Conservation (phyloP, 2,113 vertebrate species). For the Loxodonta africana region DNA sequence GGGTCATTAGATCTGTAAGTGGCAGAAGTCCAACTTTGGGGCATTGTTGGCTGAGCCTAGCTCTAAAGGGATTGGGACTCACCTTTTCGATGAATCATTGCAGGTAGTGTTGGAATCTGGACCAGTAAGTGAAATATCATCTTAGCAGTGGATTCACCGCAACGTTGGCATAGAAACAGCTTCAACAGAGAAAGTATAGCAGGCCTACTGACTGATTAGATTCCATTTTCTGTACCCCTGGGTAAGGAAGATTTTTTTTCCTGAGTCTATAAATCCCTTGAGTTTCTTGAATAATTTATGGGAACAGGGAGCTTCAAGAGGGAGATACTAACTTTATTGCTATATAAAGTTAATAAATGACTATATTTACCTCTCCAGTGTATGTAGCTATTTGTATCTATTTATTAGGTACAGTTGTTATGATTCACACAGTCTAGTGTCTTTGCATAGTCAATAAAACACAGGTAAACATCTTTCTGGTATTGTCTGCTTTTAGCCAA, state of each 20-base stretch:
- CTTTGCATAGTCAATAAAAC: too few relatives aligned
- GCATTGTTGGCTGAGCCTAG: not conserved
- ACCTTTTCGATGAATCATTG: not conserved
- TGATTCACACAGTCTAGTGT: too few relatives aligned
- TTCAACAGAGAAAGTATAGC: not conserved
- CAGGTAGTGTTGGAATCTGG: not conserved
- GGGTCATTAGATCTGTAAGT: not conserved
- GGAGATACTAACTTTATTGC: conserved; percentile 6
- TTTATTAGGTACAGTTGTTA: not conserved
- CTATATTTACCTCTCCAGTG: not conserved
- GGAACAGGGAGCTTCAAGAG: not conserved
- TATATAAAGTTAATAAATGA: not conserved
- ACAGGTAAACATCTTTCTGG: too few relatives aligned
- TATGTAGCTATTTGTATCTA: not conserved
- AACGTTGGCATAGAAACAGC: not conserved
- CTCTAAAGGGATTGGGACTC: not conserved
- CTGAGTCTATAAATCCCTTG: not conserved
- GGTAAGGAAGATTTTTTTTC: not conserved
- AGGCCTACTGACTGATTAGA: not conserved
- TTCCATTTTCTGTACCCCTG: not conserved
- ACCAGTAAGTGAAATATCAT: not conserved
- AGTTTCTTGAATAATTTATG: conserved; percentile 40
- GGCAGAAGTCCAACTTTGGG: not conserved
- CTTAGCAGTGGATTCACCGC: not conserved
- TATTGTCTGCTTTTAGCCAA: too few relatives aligned